These are phyloP conservation scores for Arnoldichthys spilopterus DNA, from an alignment of 2,797 vertebrate species.

Conservation along the genomic window DNA sequence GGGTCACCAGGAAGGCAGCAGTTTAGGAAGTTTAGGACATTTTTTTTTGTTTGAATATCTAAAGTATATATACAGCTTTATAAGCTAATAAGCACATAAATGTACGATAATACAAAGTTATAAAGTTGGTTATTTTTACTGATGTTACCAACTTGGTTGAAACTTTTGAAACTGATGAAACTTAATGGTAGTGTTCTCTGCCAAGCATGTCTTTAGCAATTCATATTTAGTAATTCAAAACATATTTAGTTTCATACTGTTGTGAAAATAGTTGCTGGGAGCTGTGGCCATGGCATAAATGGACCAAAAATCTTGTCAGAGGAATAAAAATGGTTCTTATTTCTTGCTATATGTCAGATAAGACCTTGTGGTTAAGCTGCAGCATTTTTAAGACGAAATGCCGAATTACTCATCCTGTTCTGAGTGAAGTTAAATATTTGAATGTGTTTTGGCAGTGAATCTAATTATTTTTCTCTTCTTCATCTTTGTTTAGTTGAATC, in stretches of 20 bases:
- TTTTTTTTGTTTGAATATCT: no score
- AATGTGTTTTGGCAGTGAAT: constrained; percentile 11
- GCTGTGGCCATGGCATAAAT: neutral
- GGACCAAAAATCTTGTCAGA: neutral
- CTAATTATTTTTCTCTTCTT: constrained; percentile 3
- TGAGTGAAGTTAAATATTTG: constrained; percentile 14
- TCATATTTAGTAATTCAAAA: neutral
- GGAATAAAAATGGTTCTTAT: neutral
- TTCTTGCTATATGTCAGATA: constrained; percentile 6
- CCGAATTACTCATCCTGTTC: neutral
- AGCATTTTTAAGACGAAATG: constrained; percentile 5
- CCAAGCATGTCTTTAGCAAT: neutral
- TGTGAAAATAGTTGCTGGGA: neutral
- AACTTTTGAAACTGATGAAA: no score
- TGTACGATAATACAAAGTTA: neutral
- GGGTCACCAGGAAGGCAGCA: constrained; percentile 15
- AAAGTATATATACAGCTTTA: no score
- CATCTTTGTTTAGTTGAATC: constrained; percentile 26
- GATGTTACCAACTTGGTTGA: no score
- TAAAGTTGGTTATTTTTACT: neutral
- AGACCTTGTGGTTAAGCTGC: neutral
- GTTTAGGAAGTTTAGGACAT: neutral
- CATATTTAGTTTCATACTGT: neutral
- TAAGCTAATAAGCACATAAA: no score
- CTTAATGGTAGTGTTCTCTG: no score